A percentile compares a stretch with the other conserved stretches of the same genome.
phyloP scores from a whole-genome alignment of 1,140 invertebrate species.

The Drosophila bocqueti region DNA sequence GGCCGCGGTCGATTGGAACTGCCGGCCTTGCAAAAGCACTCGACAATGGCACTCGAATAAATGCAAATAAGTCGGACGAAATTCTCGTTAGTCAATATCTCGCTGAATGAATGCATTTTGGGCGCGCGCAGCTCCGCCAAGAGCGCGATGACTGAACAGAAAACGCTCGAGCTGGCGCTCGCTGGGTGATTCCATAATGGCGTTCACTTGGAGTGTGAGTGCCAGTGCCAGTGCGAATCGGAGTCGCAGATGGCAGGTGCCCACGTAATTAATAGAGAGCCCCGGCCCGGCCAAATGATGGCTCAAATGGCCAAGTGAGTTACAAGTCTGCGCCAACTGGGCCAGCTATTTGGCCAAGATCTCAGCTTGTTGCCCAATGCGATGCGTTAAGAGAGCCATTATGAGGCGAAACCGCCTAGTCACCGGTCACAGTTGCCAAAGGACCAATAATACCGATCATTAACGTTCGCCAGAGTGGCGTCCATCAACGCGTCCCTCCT shows the following conservation, averaged over 20 bases:
- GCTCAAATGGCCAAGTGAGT: slow-evolving; percentile 23
- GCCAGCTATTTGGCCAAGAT: slow-evolving; percentile 37
- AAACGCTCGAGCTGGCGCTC: slow-evolving; percentile 21
- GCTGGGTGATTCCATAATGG: slow-evolving; percentile 47
- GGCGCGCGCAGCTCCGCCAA: slow-evolving; percentile 31
- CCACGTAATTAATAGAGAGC: slow-evolving; percentile 49
- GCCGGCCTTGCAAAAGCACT: slow-evolving; percentile 45
- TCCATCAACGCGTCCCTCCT: slow-evolving; percentile 2
- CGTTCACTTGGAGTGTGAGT: slow-evolving; percentile 45
- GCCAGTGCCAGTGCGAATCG: slow-evolving; percentile 16
- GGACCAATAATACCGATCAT: slow-evolving; percentile 15
- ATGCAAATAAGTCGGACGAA: slow-evolving; percentile 54
- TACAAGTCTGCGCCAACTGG: slow-evolving; percentile 30
- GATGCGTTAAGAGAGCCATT: slow-evolving; percentile 29
- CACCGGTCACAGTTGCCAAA: slow-evolving; percentile 40
- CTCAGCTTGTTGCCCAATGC: slow-evolving; percentile 5
- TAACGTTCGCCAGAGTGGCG: slow-evolving; percentile 3
- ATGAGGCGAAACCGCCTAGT: slow-evolving; percentile 33
- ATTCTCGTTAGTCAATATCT: slow-evolving; percentile 52
- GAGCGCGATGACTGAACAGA: slow-evolving; percentile 60
- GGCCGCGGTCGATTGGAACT: slow-evolving; percentile 31
- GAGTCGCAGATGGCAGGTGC: slow-evolving; percentile 42
- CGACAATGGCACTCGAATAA: slow-evolving; percentile 37
- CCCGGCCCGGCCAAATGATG: slow-evolving; percentile 18
- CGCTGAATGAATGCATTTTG: slow-evolving; percentile 52